Percentiles rank a stretch among this genome's conserved stretches.
Conservation (phyloP, 2,113 vertebrate genomes). For the Microcebus ravelobensis region DNA sequence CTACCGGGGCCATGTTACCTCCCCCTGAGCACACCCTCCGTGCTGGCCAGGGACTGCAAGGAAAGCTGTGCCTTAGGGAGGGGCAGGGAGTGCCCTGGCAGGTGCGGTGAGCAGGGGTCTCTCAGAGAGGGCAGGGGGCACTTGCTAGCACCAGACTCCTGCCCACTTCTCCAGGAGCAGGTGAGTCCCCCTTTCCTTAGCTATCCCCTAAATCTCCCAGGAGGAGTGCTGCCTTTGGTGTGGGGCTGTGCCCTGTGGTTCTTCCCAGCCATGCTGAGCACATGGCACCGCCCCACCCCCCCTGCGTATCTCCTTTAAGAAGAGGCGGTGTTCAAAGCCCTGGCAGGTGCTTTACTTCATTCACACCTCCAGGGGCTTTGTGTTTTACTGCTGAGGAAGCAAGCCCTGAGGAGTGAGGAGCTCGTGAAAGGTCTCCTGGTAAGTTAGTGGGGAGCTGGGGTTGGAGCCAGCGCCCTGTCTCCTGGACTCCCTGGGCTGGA, state of each 20-base stretch:
- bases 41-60: too few species aligned
- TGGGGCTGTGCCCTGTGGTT: not conserved
- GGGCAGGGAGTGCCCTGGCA: not conserved
- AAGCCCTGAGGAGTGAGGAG: not conserved
- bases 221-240: not conserved
- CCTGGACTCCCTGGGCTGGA: not conserved
- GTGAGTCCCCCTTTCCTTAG: not conserved
- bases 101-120: not conserved
- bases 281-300: not conserved
- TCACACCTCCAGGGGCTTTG: not conserved
- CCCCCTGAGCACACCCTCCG: not conserved
- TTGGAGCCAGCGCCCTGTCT: not conserved
- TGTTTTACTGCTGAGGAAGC: not conserved
- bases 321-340: not conserved
- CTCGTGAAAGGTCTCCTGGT: not conserved
- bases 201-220: not conserved
- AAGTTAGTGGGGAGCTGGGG: not conserved
- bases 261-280: not conserved
- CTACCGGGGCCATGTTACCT: too few species aligned
- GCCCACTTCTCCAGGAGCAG: not conserved
- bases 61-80: not conserved
- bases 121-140: not conserved
- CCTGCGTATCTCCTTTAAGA: not conserved
- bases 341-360: not conserved
- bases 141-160: not conserved